A percentile compares a stretch with the other conserved stretches of the same genome.
These are phyloP conservation scores for Hyles lineata DNA, from an alignment of 2,888 invertebrate genomes.

Conservation along the genomic window DNA sequence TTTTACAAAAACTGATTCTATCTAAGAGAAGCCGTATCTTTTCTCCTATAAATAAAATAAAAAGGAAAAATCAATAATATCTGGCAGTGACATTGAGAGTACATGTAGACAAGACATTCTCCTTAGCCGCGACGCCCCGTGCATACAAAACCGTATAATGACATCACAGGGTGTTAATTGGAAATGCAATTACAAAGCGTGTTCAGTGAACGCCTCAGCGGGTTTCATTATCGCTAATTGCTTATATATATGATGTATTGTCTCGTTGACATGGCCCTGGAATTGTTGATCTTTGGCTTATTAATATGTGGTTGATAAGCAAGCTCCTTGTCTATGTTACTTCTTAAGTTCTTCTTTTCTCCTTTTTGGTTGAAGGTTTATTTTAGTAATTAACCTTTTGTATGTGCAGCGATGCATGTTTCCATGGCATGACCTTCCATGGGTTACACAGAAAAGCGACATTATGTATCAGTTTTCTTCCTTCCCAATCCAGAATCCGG, in stretches of 20 bases:
- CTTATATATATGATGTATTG: constrained; percentile 14
- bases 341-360: background rate
- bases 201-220: constrained; percentile 15
- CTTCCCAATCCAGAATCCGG: too few relatives aligned
- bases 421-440: too few relatives aligned
- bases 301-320: background rate
- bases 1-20: too few relatives aligned
- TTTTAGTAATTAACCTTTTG: too few relatives aligned
- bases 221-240: constrained; percentile 20
- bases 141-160: constrained; percentile 6
- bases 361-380: too few relatives aligned
- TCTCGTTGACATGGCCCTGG: background rate
- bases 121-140: background rate
- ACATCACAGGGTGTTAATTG: constrained; percentile 26
- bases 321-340: background rate
- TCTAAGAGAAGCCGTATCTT: background rate
- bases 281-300: background rate
- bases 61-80: background rate
- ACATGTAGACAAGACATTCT: background rate
- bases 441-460: too few relatives aligned
- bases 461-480: too few relatives aligned
- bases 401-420: too few relatives aligned
- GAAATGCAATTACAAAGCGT: constrained; percentile 23
- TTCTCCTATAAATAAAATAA: background rate
- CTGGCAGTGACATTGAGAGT: constrained; percentile 9